These are phyloP conservation scores for Dicrostonyx torquatus DNA, from an alignment of 2,797 vertebrate genomes.

Conservation along the genomic window DNA sequence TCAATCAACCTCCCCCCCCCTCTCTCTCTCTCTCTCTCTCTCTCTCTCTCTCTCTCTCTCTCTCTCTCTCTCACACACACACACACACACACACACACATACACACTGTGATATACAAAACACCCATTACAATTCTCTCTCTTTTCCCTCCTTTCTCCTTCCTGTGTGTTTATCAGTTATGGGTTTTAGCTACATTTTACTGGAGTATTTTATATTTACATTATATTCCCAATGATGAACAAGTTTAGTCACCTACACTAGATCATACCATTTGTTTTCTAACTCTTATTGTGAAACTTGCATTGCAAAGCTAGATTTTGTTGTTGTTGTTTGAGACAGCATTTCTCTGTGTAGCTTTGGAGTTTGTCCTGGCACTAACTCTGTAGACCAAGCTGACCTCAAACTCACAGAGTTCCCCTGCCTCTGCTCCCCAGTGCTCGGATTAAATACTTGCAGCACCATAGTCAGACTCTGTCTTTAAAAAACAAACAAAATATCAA, in stretches of 20 bases:
- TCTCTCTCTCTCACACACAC: not conserved
- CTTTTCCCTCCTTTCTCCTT: not conserved
- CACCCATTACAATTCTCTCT: not conserved
- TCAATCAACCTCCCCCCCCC: not conserved
- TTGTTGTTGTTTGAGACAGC: not conserved
- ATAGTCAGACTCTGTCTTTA: no score
- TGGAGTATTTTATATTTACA: not conserved
- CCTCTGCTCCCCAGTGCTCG: no score
- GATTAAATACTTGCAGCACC: no score
- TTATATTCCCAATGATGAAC: slow-evolving; percentile 15
- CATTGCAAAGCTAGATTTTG: not conserved
- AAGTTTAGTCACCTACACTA: slow-evolving; percentile 24
- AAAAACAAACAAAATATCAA: not conserved
- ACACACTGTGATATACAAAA: not conserved
- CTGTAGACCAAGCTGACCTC: no score
- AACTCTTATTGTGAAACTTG: not conserved
- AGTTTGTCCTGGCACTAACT: no score
- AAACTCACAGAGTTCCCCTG: no score
- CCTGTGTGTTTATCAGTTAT: not conserved
- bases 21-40: not conserved
- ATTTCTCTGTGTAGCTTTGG: no score
- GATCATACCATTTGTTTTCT: not conserved
- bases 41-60: not conserved
- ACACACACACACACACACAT: not conserved
- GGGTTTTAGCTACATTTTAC: not conserved